Conservation (phyloP, 1,140 invertebrate genomes). For the Rhysida immarginata region DNA sequence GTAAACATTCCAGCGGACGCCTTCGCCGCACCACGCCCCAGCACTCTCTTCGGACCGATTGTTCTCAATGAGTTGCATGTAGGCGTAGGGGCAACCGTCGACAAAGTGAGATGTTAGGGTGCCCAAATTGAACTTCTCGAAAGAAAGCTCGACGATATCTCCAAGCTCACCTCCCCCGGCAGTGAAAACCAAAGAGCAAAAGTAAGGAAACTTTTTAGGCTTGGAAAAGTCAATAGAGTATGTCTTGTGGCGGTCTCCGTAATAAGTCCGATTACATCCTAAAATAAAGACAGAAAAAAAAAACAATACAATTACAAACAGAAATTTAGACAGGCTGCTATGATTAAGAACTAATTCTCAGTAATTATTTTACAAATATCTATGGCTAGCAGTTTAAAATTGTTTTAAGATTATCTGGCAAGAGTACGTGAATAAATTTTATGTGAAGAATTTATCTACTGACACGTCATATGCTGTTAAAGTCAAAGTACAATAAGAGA, state of each 20-base stretch:
- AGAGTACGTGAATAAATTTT: no score
- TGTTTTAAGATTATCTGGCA: no score
- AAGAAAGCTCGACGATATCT: slow-evolving; percentile 64
- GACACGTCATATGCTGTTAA: no score
- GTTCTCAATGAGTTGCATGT: slow-evolving; percentile 57
- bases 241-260: slow-evolving; percentile 57
- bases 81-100: slow-evolving; percentile 55
- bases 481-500: no score
- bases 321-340: no score
- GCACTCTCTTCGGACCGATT: slow-evolving; percentile 45
- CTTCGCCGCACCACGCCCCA: slow-evolving; percentile 69
- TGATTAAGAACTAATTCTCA: no score
- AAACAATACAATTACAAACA: not conserved
- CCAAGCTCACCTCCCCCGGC: slow-evolving; percentile 52
- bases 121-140: slow-evolving; percentile 57
- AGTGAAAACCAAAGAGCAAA: slow-evolving; percentile 63
- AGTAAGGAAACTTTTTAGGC: slow-evolving; percentile 52
- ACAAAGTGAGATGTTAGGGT: slow-evolving; percentile 41
- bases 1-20: slow-evolving; percentile 69
- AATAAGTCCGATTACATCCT: slow-evolving; percentile 70
- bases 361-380: no score
- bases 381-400: no score
- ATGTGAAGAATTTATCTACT: no score
- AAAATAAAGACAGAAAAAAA: slow-evolving; percentile 19
- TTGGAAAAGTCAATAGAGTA: slow-evolving; percentile 58